Evolutionary conservation across 1,140 invertebrate genomes (phyloP).

Genomic region (Stratiolaelaps scimitus): DNA sequence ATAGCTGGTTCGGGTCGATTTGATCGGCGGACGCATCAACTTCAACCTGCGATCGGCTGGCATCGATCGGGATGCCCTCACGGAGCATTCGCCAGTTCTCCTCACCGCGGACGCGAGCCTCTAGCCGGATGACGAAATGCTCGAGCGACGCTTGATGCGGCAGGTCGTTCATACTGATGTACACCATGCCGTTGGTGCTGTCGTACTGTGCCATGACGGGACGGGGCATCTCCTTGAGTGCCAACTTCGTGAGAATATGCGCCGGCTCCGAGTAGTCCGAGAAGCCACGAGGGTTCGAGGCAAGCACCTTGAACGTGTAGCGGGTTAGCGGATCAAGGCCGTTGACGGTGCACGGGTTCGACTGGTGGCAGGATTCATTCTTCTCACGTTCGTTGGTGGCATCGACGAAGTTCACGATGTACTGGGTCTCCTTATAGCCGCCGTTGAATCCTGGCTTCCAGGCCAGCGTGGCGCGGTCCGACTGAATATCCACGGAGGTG

Average conservation of each 20-base stretch:
- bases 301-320: conserved; percentile 37
- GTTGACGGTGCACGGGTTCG: conserved; percentile 73
- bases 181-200: conserved; percentile 49
- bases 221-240: conserved; percentile 46
- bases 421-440: conserved; percentile 66
- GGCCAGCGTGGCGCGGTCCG: conserved; percentile 58
- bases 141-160: conserved; percentile 13
- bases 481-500: conserved; percentile 41
- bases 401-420: conserved; percentile 50
- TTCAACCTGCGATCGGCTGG: conserved; percentile 41
- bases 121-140: conserved; percentile 31
- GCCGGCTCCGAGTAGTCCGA: conserved; percentile 36
- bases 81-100: conserved; percentile 34
- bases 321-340: conserved; percentile 35
- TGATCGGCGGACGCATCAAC: conserved; percentile 37
- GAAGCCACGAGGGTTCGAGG: conserved; percentile 37
- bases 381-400: conserved; percentile 48
- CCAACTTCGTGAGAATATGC: conserved; percentile 36
- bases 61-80: conserved; percentile 32
- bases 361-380: conserved; percentile 51
- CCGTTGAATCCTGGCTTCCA: conserved; percentile 84
- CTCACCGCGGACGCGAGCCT: conserved; percentile 31
- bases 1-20: conserved; percentile 32
- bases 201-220: conserved; percentile 55
- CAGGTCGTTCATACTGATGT: conserved; percentile 53